Evolutionary conservation across 2,797 vertebrate genomes (phyloP), one percentile per base, ranked within the genome.

Genomic region (Gorsachius magnificus): DNA sequence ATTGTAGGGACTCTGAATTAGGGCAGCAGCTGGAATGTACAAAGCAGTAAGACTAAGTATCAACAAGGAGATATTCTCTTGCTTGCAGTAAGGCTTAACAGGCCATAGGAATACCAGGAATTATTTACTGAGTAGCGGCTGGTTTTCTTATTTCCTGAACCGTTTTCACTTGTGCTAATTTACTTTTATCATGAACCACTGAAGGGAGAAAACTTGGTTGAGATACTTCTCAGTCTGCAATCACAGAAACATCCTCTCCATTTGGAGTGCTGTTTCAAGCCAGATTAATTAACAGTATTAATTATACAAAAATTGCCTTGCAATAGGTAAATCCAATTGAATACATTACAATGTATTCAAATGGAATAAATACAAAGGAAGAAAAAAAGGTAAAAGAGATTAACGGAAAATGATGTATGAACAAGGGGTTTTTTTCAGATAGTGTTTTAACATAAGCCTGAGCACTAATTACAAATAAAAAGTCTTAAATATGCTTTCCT

Each of bases 231-330:
- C 60, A 66, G 70, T 29, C 71, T 88, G 75, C 74, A 92, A 87
- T 75, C 80, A 89, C 53, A 88, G 74, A 88, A 74, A 84, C 41
- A 89, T 56, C 60, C 68, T 84, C 88, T 88, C 60, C 63, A 9
- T 75, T 78, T 88, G 31, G 48, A 89, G 70, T 41, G 72, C 50
- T 83, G 74, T 87, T 86, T 83, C 56, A 77, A 95, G 64, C 65
- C 72, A 93, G 90, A 95, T 87, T 93, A 92, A 96, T 90, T 95
- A 95, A 85, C 26, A 58, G 77, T 38, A 94, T 87, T 81, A 87
- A 81, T 74, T 84, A 83, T 24, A 87, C 16, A 64, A 77, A 90
- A 94, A 71, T n/a, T 90, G n/a, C 41, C 51, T 88, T 83, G 78
- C 48, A 86, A 89, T 31, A 83, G 48, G 78, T 48, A 94, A 90